Conservation (phyloP, 2,797 vertebrate species). For the Dipus sagitta region DNA sequence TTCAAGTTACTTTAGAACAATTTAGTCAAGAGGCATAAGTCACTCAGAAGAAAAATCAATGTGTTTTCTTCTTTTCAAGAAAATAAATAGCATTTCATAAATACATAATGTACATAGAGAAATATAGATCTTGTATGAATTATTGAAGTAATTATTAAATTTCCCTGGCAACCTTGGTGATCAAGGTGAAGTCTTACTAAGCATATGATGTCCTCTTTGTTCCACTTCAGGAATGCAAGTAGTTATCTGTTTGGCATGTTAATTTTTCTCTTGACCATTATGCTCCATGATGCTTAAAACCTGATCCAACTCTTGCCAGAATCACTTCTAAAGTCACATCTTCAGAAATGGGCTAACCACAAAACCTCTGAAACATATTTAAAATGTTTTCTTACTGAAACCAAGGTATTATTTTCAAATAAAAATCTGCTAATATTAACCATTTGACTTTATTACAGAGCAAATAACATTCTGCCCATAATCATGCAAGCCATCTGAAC, state of each 20-base stretch:
- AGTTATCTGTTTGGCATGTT: not conserved
- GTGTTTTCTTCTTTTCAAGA: not conserved
- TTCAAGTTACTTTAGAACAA: conserved; percentile 40
- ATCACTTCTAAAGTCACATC: not conserved
- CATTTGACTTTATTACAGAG: not conserved
- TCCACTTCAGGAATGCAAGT: not conserved
- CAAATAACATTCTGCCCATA: no score
- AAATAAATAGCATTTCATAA: conserved; percentile 39
- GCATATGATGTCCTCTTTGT: not conserved
- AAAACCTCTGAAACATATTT: not conserved
- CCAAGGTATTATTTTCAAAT: no score
- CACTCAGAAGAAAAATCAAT: not conserved
- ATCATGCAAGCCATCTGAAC: no score
- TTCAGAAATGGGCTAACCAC: not conserved
- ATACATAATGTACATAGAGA: not conserved
- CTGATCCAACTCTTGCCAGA: not conserved
- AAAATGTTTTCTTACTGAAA: not conserved
- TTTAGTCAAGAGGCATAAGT: not conserved
- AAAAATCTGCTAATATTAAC: no score
- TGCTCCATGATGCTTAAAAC: not conserved
- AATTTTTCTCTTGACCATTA: not conserved
- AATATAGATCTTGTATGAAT: not conserved
- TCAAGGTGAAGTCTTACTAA: not conserved
- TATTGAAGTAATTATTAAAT: not conserved
- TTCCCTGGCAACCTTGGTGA: not conserved